Percentiles rank a stretch among this genome's conserved stretches.
Conservation (phyloP, 1,140 invertebrate genomes). For the Brachionus rubens region DNA sequence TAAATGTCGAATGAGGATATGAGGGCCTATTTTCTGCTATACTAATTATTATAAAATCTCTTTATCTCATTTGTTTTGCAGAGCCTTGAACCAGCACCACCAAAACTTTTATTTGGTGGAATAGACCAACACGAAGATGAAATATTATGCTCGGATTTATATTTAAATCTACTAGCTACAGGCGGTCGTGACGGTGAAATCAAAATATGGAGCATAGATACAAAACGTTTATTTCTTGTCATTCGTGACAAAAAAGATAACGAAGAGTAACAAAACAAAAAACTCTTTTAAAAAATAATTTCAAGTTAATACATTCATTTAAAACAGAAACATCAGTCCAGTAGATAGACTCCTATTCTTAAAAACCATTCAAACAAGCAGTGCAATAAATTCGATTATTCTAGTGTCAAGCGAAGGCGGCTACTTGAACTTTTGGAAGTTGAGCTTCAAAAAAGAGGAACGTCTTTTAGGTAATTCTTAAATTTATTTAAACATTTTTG, state of each 20-base stretch:
- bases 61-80: background rate
- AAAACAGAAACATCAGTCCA: slow-evolving; percentile 53
- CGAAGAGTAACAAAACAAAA: background rate
- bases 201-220: slow-evolving; percentile 57
- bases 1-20: no score
- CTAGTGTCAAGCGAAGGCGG: slow-evolving; percentile 58
- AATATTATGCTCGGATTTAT: slow-evolving; percentile 51
- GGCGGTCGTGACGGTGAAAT: slow-evolving; percentile 58
- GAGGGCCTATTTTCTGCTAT: no score
- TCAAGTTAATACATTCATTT: background rate
- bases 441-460: slow-evolving; percentile 52
- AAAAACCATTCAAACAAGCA: slow-evolving; percentile 49
- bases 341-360: slow-evolving; percentile 59
- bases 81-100: slow-evolving; percentile 51
- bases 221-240: slow-evolving; percentile 53
- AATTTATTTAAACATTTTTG: background rate
- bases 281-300: background rate
- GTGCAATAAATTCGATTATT: slow-evolving; percentile 54
- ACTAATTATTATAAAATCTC: no score
- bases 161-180: slow-evolving; percentile 53
- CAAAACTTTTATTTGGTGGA: slow-evolving; percentile 55
- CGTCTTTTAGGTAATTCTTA: slow-evolving; percentile 51
- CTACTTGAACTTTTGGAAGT: slow-evolving; percentile 55
- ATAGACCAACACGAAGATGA: slow-evolving; percentile 58
- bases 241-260: slow-evolving; percentile 32